Evolutionary conservation across 2,888 invertebrate genomes (phyloP), one percentile per base, ranked within the genome.

Genomic region (Rapana venosa): DNA sequence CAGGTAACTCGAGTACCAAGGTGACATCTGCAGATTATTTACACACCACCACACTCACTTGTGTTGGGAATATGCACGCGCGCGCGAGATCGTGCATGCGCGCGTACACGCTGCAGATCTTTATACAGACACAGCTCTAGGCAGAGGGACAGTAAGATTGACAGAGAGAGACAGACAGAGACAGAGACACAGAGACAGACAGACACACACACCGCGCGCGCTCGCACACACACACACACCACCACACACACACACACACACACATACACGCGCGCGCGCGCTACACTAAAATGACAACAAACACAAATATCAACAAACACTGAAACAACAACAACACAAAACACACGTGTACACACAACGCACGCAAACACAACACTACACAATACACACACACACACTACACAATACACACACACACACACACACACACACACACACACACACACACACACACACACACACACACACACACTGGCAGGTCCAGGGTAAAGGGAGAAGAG

Each of bases 161-260:
- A 20, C 22, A 61, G 61, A 61, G 6, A 6, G 35, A 85, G 30
- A 66, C 86, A 61, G 32, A 61, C 35, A 66, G n/a, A 61, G 30
- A 61, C 85, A 86, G 2, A 61, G 20, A 61, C 61, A 85, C 32
- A 61, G 6, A 61, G 11, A 56, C 56, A 84, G 22, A 81, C 79
- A 81, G 32, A 81, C 81, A 81, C 81, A 81, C 81, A 81, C 81
- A n/a, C n/a, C n/a, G n/a, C n/a, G n/a, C n/a, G 26, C 81, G 32
- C 81, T 22, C 81, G 32, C 81, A 32, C 83, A 47, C 83, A 32
- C 47, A 83, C 36, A 32, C 83, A 83, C 83, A 47, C 36, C 26
- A 35, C 0, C 83, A 83, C 36, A 13, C 83, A 47, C 83, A 32
- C 83, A 47, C 83, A 32, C 47, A 83, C 36, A 32, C 83, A 83